These are phyloP conservation scores for Aphaenogaster ashmeadi DNA, from an alignment of 1,140 invertebrate genomes.

Conservation along the genomic window DNA sequence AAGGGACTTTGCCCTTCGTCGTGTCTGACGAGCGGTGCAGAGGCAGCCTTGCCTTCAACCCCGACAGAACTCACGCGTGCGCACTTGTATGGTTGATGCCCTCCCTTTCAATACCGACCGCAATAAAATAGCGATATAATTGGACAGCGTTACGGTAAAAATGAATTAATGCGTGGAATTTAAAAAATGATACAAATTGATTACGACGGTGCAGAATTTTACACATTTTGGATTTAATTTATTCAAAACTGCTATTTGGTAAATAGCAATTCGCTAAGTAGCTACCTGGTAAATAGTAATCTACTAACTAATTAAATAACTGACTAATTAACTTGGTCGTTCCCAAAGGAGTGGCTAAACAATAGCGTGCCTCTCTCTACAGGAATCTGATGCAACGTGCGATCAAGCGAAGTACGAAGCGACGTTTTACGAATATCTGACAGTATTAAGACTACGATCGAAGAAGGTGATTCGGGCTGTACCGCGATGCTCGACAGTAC, in stretches of 20 bases:
- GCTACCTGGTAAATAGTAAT: neutral
- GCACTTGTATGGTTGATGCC: conserved; percentile 21
- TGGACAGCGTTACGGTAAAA: neutral
- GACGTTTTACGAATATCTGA: neutral
- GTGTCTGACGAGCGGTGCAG: conserved; percentile 19
- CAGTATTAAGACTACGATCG: neutral
- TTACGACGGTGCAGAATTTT: neutral
- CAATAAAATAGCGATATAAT: conserved; percentile 48
- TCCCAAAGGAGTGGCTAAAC: conserved; percentile 26
- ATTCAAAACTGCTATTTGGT: neutral
- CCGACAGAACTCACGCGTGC: conserved; percentile 36
- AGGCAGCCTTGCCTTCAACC: conserved; percentile 14
- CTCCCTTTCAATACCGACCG: conserved; percentile 3
- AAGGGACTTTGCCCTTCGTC: conserved; percentile 44
- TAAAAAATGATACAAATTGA: neutral
- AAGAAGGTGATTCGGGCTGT: neutral
- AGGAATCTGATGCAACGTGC: conserved; percentile 2
- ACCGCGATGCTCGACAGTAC: neutral
- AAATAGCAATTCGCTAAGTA: neutral
- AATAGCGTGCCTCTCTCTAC: neutral
- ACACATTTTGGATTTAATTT: neutral
- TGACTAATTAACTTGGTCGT: conserved; percentile 7
- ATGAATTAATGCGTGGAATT: neutral
- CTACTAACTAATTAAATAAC: neutral
- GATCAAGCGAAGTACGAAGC: neutral